phyloP scores from a whole-genome alignment of 2,888 invertebrate genomes.

The Drosophila gaucha region DNA sequence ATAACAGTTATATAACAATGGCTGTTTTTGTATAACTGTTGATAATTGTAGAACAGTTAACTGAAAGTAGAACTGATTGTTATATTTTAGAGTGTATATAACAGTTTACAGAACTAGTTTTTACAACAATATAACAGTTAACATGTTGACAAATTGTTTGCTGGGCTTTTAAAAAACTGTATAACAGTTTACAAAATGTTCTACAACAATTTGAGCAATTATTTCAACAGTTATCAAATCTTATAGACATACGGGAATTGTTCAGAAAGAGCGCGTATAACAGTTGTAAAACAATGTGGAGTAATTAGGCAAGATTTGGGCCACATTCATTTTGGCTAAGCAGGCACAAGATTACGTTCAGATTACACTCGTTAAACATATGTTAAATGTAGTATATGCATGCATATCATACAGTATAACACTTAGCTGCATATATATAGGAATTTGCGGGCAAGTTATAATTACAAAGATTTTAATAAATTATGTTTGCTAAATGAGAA shows the following conservation, averaged over 20 bases:
- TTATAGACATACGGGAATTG: background rate
- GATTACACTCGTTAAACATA: slow-evolving; percentile 32
- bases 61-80: background rate
- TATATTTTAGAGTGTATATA: background rate
- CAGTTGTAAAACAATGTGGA: slow-evolving; percentile 30
- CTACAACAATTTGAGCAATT: background rate
- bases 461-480: slow-evolving; percentile 35
- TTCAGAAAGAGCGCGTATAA: slow-evolving; percentile 30
- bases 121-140: background rate
- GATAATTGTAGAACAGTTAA: background rate
- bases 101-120: background rate
- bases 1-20: slow-evolving; percentile 1
- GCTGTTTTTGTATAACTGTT: background rate
- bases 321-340: slow-evolving; percentile 40
- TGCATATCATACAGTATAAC: too few species aligned
- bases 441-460: slow-evolving; percentile 32
- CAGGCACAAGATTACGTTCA: slow-evolving; percentile 28
- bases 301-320: slow-evolving; percentile 42
- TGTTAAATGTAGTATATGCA: too few species aligned
- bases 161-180: background rate
- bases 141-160: slow-evolving; percentile 6
- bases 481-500: slow-evolving; percentile 54
- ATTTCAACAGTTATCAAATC: background rate
- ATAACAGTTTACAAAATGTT: slow-evolving; percentile 1
- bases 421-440: slow-evolving; percentile 46